Evolutionary conservation across 1,140 invertebrate species (phyloP).

Genomic region (Holcopasites calliopsidis): DNA sequence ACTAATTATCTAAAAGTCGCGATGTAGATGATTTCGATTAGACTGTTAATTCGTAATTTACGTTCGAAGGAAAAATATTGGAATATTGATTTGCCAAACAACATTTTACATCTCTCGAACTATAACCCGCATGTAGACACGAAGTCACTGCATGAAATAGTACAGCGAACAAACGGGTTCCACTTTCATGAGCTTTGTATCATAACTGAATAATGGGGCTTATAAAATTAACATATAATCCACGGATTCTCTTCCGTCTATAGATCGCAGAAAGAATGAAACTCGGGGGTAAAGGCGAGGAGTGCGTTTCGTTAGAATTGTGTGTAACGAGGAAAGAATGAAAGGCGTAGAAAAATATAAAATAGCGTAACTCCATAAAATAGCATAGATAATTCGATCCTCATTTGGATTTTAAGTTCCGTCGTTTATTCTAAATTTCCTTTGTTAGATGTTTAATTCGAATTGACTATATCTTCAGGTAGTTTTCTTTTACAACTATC

Average conservation of each 20-base stretch:
- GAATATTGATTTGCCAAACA: too few species aligned
- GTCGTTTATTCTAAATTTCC: neutral
- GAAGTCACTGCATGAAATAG: too few species aligned
- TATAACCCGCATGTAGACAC: too few species aligned
- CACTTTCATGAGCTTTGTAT: neutral
- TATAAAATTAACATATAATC: too few species aligned
- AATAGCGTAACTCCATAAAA: constrained; percentile 53
- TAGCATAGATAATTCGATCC: constrained; percentile 25
- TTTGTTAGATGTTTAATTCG: neutral
- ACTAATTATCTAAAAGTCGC: too few species aligned
- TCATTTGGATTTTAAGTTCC: constrained; percentile 3
- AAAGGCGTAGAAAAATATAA: constrained; percentile 59
- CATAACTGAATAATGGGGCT: too few species aligned
- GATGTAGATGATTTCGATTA: too few species aligned
- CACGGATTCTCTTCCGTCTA: too few species aligned
- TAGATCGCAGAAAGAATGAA: neutral
- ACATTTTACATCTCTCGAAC: too few species aligned
- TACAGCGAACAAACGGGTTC: neutral
- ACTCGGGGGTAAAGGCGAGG: neutral
- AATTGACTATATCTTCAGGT: constrained; percentile 24
- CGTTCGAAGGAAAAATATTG: too few species aligned
- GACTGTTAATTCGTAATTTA: too few species aligned
- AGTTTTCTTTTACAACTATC: neutral
- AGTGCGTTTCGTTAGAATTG: neutral
- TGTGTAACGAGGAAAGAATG: constrained; percentile 2